Evolutionary conservation across 2,797 vertebrate genomes (phyloP), one percentile per base, ranked within the genome.

Genomic region (Manis javanica): DNA sequence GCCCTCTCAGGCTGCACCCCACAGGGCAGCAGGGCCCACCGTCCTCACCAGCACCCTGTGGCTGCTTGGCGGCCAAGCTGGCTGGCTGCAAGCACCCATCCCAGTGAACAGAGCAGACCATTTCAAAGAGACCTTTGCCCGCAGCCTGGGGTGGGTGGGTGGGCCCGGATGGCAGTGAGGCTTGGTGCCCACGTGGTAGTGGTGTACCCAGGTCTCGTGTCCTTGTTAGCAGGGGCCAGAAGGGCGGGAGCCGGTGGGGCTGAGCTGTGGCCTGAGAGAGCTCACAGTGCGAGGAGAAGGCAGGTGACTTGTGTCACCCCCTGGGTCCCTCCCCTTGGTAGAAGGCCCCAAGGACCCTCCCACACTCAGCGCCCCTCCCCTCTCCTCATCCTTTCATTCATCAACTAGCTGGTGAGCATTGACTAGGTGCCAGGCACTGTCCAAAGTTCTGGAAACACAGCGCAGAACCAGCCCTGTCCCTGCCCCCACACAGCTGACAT

Each of bases 81-180:
- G 51, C 94, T 68, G 69, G 7, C 72, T 37, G 59, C 7, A 75
- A 92, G 72, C 5, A 18, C 63, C 91, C 79, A 97, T 81, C 87
- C 87, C 31, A 63, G 85, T 1, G 64, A 82, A 82, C 88, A 68
- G 90, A 96, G 93, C 69, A 42, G 82, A 78, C 37, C 85, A 68
- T 93, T 93, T 53, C 85, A 79, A 95, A 95, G 86, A 93, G 66
- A 49, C 93, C 78, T 88, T 92, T 94, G 16, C 82, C 91, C 26
- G 18, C 46, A 57, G 84, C 84, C 82, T 72, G 51, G 90, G 31
- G 5, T 19, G n/a, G 34, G 81, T 31, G 31, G 79, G 83, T 31
- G 31, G 79, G 84, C 53, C 69, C 83, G 95, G 57, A 68, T 1
- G 87, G 84, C 87, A 93, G 81, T 63, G 0, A 0, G 4, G 39